These are phyloP conservation scores for Ceratoteleas bidentatus DNA, from an alignment of 1,140 invertebrate species.

Conservation along the genomic window DNA sequence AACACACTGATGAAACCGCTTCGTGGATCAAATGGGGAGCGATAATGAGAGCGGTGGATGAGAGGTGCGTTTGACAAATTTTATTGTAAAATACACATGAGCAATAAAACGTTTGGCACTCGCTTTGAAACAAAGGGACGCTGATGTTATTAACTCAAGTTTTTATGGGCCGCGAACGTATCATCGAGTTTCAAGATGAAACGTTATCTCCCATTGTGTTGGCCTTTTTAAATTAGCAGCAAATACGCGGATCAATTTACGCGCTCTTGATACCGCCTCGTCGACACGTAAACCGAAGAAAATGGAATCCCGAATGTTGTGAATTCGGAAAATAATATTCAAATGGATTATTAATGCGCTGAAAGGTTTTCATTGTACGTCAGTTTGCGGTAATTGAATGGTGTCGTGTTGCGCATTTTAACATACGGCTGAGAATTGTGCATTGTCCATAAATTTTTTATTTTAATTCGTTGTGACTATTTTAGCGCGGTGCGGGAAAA, in stretches of 20 bases:
- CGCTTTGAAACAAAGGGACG: background rate
- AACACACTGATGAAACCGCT: too few relatives aligned
- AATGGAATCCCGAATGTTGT: slow-evolving; percentile 4
- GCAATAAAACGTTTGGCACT: background rate
- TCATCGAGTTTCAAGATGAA: slow-evolving; percentile 38
- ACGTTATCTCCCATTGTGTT: slow-evolving; percentile 32
- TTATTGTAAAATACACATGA: background rate
- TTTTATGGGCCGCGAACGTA: slow-evolving; percentile 5
- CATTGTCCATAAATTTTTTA: too few relatives aligned
- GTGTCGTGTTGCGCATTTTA: too few relatives aligned
- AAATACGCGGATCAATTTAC: slow-evolving; percentile 43
- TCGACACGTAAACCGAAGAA: background rate
- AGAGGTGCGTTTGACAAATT: too few relatives aligned
- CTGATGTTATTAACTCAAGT: slow-evolving; percentile 13
- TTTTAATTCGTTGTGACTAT: too few relatives aligned
- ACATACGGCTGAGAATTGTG: too few relatives aligned
- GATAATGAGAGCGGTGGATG: too few relatives aligned
- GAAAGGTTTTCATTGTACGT: slow-evolving; percentile 5
- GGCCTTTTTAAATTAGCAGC: slow-evolving; percentile 33
- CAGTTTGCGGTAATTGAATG: too few relatives aligned
- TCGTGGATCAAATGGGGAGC: too few relatives aligned
- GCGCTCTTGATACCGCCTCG: slow-evolving; percentile 11
- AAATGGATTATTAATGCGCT: slow-evolving; percentile 14
- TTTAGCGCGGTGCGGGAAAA: too few relatives aligned
- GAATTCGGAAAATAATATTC: slow-evolving; percentile 17